Evolutionary conservation across 1,140 invertebrate species (phyloP).

Genomic region (Neotoxoptera formosana): DNA sequence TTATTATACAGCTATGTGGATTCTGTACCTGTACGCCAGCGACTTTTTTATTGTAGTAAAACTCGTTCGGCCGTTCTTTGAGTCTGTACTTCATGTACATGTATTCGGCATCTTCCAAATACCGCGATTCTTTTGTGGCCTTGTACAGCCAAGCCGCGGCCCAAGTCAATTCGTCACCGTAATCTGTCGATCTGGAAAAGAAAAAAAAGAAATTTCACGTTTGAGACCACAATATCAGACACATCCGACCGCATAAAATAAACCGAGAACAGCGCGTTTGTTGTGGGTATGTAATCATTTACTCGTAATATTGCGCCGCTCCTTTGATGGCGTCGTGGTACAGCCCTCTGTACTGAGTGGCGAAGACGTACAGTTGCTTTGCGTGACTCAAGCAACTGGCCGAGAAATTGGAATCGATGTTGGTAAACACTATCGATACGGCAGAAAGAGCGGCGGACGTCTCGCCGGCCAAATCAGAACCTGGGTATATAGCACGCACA

Average conservation of each 20-base stretch:
- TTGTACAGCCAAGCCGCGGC: conserved; percentile 71
- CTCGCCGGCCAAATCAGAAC: conserved; percentile 72
- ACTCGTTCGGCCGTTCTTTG: conserved; percentile 66
- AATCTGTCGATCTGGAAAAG: conserved; percentile 66
- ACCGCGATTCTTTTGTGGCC: conserved; percentile 68
- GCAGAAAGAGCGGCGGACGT: conserved; percentile 71
- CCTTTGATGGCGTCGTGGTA: conserved; percentile 69
- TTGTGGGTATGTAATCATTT: conserved; percentile 49
- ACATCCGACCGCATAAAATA: background rate
- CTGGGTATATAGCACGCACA: conserved; percentile 60
- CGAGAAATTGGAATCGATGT: conserved; percentile 67
- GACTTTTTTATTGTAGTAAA: conserved; percentile 71
- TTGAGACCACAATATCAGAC: background rate
- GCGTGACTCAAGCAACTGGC: conserved; percentile 67
- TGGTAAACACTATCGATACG: conserved; percentile 67
- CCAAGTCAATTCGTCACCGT: conserved; percentile 72
- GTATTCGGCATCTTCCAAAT: conserved; percentile 67
- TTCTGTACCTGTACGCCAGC: conserved; percentile 68
- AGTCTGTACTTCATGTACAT: conserved; percentile 68
- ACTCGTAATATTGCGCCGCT: conserved; percentile 69
- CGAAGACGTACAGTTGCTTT: conserved; percentile 70
- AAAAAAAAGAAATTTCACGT: background rate
- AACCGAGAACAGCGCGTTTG: background rate
- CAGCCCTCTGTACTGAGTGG: conserved; percentile 67
- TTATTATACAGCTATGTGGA: background rate